Percentiles rank a stretch among this genome's conserved stretches.
Conservation (phyloP, 2,113 vertebrate genomes). For the Montifringilla adamsi region DNA sequence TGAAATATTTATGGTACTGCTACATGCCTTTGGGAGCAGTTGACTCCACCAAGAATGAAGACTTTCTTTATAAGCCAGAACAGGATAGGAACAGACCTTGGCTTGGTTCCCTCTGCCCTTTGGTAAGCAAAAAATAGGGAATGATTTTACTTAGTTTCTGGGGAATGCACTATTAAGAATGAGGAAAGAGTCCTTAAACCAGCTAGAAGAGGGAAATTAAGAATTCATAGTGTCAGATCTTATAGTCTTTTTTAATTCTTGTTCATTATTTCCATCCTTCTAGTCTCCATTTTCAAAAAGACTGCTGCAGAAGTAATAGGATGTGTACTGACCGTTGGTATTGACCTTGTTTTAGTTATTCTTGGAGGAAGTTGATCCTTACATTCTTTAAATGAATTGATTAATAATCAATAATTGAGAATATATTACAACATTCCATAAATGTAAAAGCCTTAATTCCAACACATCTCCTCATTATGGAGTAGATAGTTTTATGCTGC, state of each 20-base stretch:
- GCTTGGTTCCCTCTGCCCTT: not conserved
- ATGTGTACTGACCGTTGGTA: not conserved
- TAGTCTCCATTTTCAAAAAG: not conserved
- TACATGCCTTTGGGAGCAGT: not conserved
- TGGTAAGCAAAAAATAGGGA: slow-evolving; percentile 8
- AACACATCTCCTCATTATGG: not conserved
- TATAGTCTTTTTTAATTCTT: not conserved
- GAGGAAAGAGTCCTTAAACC: not conserved
- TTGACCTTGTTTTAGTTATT: not conserved
- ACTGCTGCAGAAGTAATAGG: not conserved
- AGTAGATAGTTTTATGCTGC: not conserved
- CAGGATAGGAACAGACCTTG: not conserved
- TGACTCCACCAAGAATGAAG: slow-evolving; percentile 11
- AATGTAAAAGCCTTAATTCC: not conserved
- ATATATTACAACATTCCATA: not conserved
- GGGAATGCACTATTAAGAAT: not conserved
- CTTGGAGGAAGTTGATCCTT: not conserved
- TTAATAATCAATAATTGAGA: not conserved
- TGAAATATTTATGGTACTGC: slow-evolving; percentile 41
- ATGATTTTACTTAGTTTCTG: slow-evolving; percentile 18
- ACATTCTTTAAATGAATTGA: not conserved
- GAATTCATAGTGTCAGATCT: not conserved
- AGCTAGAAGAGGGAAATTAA: not conserved
- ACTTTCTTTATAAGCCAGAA: not conserved
- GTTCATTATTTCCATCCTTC: not conserved